phyloP scores from a whole-genome alignment of 1,140 invertebrate species.

The Drosophila sucinea region DNA sequence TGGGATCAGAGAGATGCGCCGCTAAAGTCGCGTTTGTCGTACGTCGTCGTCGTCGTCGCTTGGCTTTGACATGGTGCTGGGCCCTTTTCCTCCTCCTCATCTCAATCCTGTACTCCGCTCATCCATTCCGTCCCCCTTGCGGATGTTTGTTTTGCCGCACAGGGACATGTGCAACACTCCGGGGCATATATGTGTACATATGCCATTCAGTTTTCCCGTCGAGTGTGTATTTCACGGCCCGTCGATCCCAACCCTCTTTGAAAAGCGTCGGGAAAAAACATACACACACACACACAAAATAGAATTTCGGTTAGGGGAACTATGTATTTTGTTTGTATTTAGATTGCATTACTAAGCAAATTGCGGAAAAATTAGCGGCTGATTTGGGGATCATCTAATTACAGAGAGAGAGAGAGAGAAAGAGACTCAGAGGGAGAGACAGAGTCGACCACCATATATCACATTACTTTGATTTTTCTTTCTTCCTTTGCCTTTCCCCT shows the following conservation, averaged over 20 bases:
- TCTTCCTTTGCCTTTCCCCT: slow-evolving; percentile 14
- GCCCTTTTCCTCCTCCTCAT: not conserved
- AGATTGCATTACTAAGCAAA: slow-evolving; percentile 83
- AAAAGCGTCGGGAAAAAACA: slow-evolving; percentile 6
- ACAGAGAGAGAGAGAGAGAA: slow-evolving; percentile 39
- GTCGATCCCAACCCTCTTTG: slow-evolving; percentile 40
- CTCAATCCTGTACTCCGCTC: not conserved
- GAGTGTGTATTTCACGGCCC: slow-evolving; percentile 78
- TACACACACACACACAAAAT: slow-evolving; percentile 26
- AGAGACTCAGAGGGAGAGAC: slow-evolving; percentile 23
- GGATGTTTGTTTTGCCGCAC: slow-evolving; percentile 73
- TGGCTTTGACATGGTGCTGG: slow-evolving; percentile 38
- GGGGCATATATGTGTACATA: slow-evolving; percentile 78
- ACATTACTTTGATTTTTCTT: slow-evolving; percentile 71
- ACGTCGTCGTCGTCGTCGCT: not conserved
- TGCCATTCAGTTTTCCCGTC: slow-evolving; percentile 63
- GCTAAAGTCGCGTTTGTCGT: slow-evolving; percentile 39
- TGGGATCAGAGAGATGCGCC: slow-evolving; percentile 77
- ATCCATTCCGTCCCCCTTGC: slow-evolving; percentile 28
- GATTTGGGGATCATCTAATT: slow-evolving; percentile 83
- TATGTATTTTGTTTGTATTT: slow-evolving; percentile 81
- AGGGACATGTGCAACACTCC: slow-evolving; percentile 83
- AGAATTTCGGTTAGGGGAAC: slow-evolving; percentile 27
- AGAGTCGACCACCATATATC: slow-evolving; percentile 50
- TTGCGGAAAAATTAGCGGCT: slow-evolving; percentile 84